phyloP scores from a whole-genome alignment of 2,888 invertebrate genomes.

The Sipha maydis region DNA sequence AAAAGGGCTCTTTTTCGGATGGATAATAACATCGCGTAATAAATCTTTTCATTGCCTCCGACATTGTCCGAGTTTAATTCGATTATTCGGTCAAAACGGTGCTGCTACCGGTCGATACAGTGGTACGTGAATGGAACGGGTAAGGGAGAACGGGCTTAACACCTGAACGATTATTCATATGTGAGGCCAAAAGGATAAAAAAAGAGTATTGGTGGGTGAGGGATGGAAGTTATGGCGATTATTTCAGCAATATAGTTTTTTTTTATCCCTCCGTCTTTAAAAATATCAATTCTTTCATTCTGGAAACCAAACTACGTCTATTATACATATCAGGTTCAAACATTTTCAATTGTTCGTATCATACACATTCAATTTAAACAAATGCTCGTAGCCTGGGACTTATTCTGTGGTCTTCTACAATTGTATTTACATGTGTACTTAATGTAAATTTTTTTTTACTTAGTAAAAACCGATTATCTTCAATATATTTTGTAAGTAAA shows the following conservation, averaged over 20 bases:
- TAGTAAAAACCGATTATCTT: too few relatives aligned
- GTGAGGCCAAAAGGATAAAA: not conserved
- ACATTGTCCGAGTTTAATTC: slow-evolving; percentile 52
- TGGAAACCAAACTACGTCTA: too few relatives aligned
- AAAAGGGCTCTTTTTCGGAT: slow-evolving; percentile 1
- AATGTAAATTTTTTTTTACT: too few relatives aligned
- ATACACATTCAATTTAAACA: too few relatives aligned
- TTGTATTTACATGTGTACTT: too few relatives aligned
- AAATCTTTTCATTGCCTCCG: slow-evolving; percentile 44
- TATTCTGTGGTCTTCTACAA: too few relatives aligned
- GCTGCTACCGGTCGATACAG: not conserved
- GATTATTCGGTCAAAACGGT: slow-evolving; percentile 39
- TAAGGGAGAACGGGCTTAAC: slow-evolving; percentile 25
- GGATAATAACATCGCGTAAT: slow-evolving; percentile 52
- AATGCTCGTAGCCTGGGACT: too few relatives aligned
- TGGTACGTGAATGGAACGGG: not conserved
- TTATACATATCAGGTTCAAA: too few relatives aligned
- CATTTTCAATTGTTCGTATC: too few relatives aligned
- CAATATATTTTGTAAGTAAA: too few relatives aligned
- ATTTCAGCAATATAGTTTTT: not conserved
- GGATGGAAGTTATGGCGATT: not conserved
- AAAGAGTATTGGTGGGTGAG: not conserved
- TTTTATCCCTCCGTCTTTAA: not conserved
- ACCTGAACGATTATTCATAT: slow-evolving; percentile 17
- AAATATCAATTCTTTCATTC: too few relatives aligned